Base-by-base conservation (phyloP, 2,888 invertebrate genomes). In the Osedax frankpressi region DNA sequence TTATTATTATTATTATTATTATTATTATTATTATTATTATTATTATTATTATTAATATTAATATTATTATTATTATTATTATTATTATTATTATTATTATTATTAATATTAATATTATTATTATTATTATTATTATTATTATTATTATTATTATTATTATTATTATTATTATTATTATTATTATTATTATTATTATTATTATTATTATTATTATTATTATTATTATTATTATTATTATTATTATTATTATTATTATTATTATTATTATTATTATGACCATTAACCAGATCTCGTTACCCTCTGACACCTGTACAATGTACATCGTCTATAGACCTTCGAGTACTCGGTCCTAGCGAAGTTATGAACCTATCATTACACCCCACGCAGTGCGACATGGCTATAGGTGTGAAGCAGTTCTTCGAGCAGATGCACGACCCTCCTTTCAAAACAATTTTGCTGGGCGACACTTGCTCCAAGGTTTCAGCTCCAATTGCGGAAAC, bases 401-500 rank as follows among this genome's bases (percentile, higher is more conserved):
- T 81, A n/a, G 83, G 81, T 0, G 83, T 82, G 2, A 80, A 80
- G 73, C 78, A 81, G 19, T 81, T 84, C 75, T 84, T 84, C 74
- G 83, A 84, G 77, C 81, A 81, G 81, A 79, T 82, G 78, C 78
- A 80, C 72, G 78, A 81, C 74, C 78, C 78, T 6, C 84, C 82
- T 2, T 79, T 91, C 82, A 94, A 94, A 86, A 87, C 95, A 80
- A 93, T 95, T 91, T 87, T 96, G 78, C 96, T 96, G 81, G 96
- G 96, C 0, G 95, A 93, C 2, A 94, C 94, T 2, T 96, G 96
- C 85, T 94, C 94, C 0, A 91, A 92, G 82, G 95, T 96, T 78
- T 96, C 95, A 0, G 94, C 95, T 84, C 94, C 95, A 63, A 93
- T 96, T 77, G 95, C 95, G 6, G 94, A 95, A 85, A 94, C 94